Evolutionary conservation across 2,113 vertebrate species (phyloP), one percentile per base, ranked within the genome.

Genomic region (Dissostichus mawsoni): DNA sequence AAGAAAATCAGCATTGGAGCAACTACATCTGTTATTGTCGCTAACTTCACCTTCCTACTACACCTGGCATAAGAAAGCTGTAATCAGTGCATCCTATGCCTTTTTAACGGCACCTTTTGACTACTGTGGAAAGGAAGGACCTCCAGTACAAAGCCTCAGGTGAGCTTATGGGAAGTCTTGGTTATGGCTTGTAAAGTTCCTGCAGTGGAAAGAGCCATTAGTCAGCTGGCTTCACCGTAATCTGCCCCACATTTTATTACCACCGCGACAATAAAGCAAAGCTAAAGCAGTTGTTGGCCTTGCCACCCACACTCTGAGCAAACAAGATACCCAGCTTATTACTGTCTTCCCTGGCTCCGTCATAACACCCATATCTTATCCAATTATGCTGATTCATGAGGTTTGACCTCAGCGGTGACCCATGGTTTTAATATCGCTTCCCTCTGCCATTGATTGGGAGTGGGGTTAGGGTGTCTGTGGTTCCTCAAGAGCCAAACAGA

Each of bases 361-460:
- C 47, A 71, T 76, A 57, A 75, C 58, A 58, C 50, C 53, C 53
- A 58, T 53, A 73, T 65, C 63, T 59, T 72, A 80, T 76, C 56
- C 65, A 75, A 55, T 78, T 74, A 78, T 75, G 72, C 58, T 82
- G 56, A 77, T 80, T 87, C 58, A 64, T 69, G 80, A 64, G 55
- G 50, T 70, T 61, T 83, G 76, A 85, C 80, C 73, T 72, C 48
- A 63, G 69, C 23, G 3, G 2, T 69, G 72, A 80, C 72, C 87
- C 6, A 1, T 45, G 64, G 50, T 84, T 82, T 80, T 76, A 65
- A 69, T 77, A 69, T 74, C 1, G 1, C 57, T 44, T 70, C 29
- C n/a, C 50, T 74, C 56, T 44, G 52, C 44, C 20, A 55, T 64
- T 70, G 50, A 79, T 75, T 57, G 18, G 44, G 18, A 8, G 58